A percentile compares a stretch with the other conserved stretches of the same genome.
These are phyloP conservation scores for Megaustenia siamemsis DNA, from an alignment of 2,888 invertebrate genomes.

Conservation along the genomic window DNA sequence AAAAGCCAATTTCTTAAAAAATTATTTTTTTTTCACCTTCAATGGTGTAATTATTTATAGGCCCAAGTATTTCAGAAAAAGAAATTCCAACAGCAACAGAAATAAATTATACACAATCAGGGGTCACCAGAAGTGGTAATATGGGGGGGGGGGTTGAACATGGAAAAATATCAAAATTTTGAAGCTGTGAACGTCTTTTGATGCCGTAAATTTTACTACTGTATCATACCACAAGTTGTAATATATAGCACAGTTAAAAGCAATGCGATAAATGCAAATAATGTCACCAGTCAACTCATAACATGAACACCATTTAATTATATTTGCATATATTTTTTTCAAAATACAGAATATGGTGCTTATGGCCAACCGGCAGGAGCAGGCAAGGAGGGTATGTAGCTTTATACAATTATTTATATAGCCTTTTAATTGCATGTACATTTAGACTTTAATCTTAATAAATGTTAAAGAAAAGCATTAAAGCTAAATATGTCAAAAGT, in stretches of 20 bases:
- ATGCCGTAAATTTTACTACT: too few species aligned
- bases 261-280: neutral
- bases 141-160: too few species aligned
- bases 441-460: neutral
- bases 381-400: neutral
- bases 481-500: too few species aligned
- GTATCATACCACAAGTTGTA: neutral
- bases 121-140: too few species aligned
- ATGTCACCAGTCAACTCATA: neutral
- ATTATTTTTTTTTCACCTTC: too few species aligned
- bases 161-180: too few species aligned
- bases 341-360: neutral
- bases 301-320: neutral
- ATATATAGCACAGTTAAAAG: neutral
- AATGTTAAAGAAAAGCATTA: neutral
- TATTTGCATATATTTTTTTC: neutral
- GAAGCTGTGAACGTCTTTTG: neutral
- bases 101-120: neutral
- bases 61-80: too few species aligned
- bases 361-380: constrained; percentile 2
- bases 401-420: neutral
- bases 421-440: neutral
- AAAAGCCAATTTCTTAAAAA: too few species aligned
- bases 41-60: too few species aligned
- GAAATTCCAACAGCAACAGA: too few species aligned